Evolutionary conservation across 2,888 invertebrate species (phyloP), one percentile per base, ranked within the genome.

Genomic region (Unio pictorum): DNA sequence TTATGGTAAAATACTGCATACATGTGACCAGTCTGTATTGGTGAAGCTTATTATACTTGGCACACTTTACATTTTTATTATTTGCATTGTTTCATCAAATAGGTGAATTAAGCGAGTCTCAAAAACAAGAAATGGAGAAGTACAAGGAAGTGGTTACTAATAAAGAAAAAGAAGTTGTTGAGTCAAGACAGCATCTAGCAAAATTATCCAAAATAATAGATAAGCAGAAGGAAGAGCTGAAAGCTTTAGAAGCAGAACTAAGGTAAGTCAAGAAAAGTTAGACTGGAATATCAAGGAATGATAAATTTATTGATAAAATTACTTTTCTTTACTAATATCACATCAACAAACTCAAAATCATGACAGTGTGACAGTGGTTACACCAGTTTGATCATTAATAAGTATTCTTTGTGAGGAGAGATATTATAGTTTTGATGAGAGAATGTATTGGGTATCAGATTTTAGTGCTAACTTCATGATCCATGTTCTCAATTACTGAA

Each of bases 51-150:
- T 15, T 11, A 15, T 45, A 15, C 11, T 45, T 45, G 45, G 45
- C 8, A 45, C 11, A 15, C 45, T 45, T 45, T 11, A 15, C 15
- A 45, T 15, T 2, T 3, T 11, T 45, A 45, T 45, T 45, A 15
- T 3, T 45, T 45, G 45, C 45, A 45, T 45, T 45, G 45, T 45
- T 45, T 45, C 15, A 15, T 45, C 45, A 45, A 45, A 20, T 71
- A 85, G 89, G 90, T 54, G 90, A 90, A 75, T 76, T 90, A 69
- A 89, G 86, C 65, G 90, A 90, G 73, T 76, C 81, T 6, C 89
- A 90, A 81, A 90, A 90, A 73, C 82, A 87, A 71, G 87, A 89
- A 71, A 79, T 90, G 61, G 90, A 90, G 76, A 80, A 85, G 65
- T 86, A 84, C 75, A 78, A 82, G 26, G 81, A 81, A 56, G 74